Conservation (phyloP, 2,888 invertebrate species). For the Rhodophaea formosa region DNA sequence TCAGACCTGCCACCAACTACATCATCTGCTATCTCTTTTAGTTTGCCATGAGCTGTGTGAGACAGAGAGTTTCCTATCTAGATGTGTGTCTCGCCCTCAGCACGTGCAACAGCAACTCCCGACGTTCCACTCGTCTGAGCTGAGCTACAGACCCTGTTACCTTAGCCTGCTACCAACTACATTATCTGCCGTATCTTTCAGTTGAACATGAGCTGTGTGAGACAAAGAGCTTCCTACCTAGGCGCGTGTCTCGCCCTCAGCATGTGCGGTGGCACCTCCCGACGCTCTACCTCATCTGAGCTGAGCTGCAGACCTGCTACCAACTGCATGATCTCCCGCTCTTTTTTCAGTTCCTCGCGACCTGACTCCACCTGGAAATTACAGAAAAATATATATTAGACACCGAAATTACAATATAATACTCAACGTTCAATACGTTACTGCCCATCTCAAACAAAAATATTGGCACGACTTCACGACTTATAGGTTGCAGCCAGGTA, state of each 20-base stretch:
- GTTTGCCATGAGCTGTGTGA: too few relatives aligned
- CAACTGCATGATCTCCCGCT: constrained; percentile 95
- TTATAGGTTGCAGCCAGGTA: too few relatives aligned
- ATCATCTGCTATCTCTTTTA: constrained; percentile 95
- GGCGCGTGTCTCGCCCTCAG: constrained; percentile 81
- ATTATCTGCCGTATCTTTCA: too few relatives aligned
- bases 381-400: background rate
- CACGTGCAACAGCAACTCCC: too few relatives aligned
- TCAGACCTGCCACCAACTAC: constrained; percentile 95
- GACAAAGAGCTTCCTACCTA: constrained; percentile 47
- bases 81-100: too few relatives aligned
- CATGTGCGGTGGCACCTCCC: constrained; percentile 81
- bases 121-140: too few relatives aligned
- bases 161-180: too few relatives aligned
- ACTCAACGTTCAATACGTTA: too few relatives aligned
- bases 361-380: constrained; percentile 82
- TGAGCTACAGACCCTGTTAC: too few relatives aligned
- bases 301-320: constrained; percentile 93
- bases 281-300: constrained; percentile 87
- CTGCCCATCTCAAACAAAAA: too few relatives aligned
- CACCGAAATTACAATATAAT: background rate
- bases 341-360: constrained; percentile 90
- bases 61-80: too few relatives aligned
- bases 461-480: too few relatives aligned
- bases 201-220: background rate